Percentiles rank a stretch among this genome's conserved stretches.
Conservation (phyloP, 2,113 vertebrate genomes). For the Rhabdornis inornatus region DNA sequence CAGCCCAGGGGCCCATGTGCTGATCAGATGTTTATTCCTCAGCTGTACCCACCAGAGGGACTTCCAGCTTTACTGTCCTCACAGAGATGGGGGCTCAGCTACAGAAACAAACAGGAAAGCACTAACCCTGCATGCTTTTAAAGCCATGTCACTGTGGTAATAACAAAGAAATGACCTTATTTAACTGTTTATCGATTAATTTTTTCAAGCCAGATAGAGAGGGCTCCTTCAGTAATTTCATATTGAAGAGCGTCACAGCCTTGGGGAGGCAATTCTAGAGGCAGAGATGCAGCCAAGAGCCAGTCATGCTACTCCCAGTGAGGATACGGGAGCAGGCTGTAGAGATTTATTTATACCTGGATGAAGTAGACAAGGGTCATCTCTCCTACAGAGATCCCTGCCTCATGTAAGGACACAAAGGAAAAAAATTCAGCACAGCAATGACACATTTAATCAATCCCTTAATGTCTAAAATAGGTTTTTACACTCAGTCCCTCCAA, state of each 20-base stretch:
- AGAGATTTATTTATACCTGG: not conserved
- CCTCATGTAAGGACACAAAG: not conserved
- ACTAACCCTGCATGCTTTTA: not conserved
- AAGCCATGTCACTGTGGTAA: not conserved
- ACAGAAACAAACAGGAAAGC: not conserved
- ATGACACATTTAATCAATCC: not conserved
- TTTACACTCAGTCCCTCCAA: not conserved
- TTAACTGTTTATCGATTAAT: not conserved
- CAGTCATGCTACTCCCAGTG: not conserved
- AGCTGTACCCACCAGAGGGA: not conserved
- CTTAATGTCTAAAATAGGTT: not conserved
- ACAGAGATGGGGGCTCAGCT: not conserved
- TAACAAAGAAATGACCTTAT: not conserved
- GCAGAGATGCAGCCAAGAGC: not conserved
- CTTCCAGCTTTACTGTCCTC: not conserved
- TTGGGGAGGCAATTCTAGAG: not conserved
- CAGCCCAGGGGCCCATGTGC: not conserved
- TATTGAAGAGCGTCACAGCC: not conserved
- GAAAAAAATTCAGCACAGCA: not conserved
- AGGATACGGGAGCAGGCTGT: rapidly evolving
- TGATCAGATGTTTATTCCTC: not conserved
- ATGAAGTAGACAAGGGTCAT: not conserved
- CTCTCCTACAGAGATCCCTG: not conserved
- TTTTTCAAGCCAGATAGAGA: not conserved
- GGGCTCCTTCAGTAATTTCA: not conserved